Conservation (phyloP, 1,140 invertebrate species). For the Hirudo medicinalis region DNA sequence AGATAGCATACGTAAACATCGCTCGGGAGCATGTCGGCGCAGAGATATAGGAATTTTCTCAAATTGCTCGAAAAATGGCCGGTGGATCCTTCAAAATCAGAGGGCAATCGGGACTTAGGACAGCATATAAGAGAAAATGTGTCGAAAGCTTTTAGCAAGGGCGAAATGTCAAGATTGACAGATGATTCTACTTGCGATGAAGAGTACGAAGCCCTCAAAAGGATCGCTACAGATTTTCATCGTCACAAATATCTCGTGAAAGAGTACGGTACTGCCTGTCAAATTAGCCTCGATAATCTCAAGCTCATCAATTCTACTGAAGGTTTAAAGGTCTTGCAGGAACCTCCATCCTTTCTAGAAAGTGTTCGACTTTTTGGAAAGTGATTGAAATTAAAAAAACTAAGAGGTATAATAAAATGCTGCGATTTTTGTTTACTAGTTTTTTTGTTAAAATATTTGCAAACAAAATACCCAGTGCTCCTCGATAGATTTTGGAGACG, state of each 20-base stretch:
- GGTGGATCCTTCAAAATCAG: neutral
- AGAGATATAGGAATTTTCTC: neutral
- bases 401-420: too few species aligned
- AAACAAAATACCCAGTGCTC: too few species aligned
- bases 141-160: conserved; percentile 2
- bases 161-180: neutral
- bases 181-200: neutral
- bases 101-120: neutral
- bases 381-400: neutral
- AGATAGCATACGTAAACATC: too few species aligned
- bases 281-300: neutral
- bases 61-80: neutral
- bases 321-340: neutral
- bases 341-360: neutral
- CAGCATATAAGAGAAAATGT: neutral
- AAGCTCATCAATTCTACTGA: neutral
- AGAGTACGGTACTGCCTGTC: neutral
- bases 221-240: neutral
- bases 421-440: too few species aligned
- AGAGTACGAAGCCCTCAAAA: neutral
- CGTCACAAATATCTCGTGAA: neutral
- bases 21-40: neutral
- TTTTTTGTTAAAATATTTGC: too few species aligned
- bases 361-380: neutral
- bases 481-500: too few species aligned